Evolutionary conservation across 2,797 vertebrate species (phyloP).

Genomic region (Acanthurus leucopareius): DNA sequence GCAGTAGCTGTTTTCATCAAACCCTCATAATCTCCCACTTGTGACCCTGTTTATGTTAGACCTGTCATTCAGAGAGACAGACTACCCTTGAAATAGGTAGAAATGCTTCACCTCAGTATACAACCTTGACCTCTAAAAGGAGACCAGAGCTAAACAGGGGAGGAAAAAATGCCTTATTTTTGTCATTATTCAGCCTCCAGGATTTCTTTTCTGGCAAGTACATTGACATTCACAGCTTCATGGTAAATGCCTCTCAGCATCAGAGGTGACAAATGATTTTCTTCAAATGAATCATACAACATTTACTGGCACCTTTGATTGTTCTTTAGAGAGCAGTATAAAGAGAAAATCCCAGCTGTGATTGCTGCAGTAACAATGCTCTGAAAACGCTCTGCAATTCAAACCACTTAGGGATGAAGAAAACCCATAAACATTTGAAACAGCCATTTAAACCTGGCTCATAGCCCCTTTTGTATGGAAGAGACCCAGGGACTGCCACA

Average conservation of each 20-base stretch:
- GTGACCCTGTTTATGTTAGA: constrained; percentile 30
- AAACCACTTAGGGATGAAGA: constrained; percentile 40
- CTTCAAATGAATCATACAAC: constrained; percentile 1
- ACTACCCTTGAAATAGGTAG: not conserved
- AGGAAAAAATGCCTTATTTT: not conserved
- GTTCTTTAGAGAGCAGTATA: constrained; percentile 19
- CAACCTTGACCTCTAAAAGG: constrained; percentile 40
- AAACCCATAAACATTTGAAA: constrained; percentile 38
- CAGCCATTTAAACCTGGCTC: constrained; percentile 26
- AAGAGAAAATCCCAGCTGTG: constrained; percentile 38
- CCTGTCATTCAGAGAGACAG: constrained; percentile 43
- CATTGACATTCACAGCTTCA: not conserved
- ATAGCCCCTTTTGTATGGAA: not conserved
- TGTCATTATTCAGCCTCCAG: not conserved
- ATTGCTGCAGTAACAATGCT: constrained; percentile 37
- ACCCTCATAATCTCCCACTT: constrained; percentile 50
- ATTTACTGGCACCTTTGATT: constrained; percentile 25
- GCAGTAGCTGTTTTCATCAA: constrained; percentile 53
- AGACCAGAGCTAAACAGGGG: not conserved
- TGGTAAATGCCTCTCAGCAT: not conserved
- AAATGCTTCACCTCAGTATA: not conserved
- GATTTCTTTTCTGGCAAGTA: not conserved
- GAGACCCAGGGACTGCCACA: not conserved
- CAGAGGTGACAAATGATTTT: not conserved
- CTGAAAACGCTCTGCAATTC: constrained; percentile 36